A percentile compares a stretch with the other conserved stretches of the same genome.
Evolutionary conservation across 2,113 vertebrate species (phyloP).

Genomic region (Vicugna pacos): DNA sequence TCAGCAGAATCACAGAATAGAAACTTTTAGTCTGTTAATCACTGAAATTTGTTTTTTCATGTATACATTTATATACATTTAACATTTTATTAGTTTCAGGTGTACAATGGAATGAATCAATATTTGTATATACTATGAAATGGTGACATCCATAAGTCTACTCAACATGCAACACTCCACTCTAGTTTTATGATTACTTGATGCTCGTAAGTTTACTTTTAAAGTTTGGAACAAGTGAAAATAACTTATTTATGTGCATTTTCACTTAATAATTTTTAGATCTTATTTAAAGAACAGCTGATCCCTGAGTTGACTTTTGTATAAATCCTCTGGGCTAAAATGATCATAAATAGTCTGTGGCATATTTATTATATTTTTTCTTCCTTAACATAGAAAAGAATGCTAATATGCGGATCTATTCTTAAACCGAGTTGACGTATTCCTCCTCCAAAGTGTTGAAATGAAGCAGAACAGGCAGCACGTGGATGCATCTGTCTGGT

Average conservation of each 20-base stretch:
- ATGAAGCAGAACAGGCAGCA: not conserved
- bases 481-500: constrained; percentile 49
- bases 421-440: constrained; percentile 61
- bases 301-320: constrained; percentile 67
- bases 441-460: constrained; percentile 61
- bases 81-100: not conserved
- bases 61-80: not conserved
- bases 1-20: constrained; percentile 64
- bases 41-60: constrained; percentile 42
- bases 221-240: constrained; percentile 77
- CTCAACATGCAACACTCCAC: not conserved
- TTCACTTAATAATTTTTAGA: constrained; percentile 74
- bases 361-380: constrained; percentile 78
- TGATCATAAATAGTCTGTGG: constrained; percentile 75
- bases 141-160: not conserved
- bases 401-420: constrained; percentile 47
- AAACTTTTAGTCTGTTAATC: constrained; percentile 72
- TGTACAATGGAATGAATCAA: not conserved
- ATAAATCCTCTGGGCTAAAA: constrained; percentile 64
- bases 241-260: constrained; percentile 77
- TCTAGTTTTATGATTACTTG: constrained; percentile 47
- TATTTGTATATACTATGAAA: not conserved
- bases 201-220: constrained; percentile 81
- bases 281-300: constrained; percentile 78
- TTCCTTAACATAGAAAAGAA: constrained; percentile 67